Evolutionary conservation across 1,140 invertebrate species (phyloP), one percentile per base, ranked within the genome.

Genomic region (Nasonia vitripennis): DNA sequence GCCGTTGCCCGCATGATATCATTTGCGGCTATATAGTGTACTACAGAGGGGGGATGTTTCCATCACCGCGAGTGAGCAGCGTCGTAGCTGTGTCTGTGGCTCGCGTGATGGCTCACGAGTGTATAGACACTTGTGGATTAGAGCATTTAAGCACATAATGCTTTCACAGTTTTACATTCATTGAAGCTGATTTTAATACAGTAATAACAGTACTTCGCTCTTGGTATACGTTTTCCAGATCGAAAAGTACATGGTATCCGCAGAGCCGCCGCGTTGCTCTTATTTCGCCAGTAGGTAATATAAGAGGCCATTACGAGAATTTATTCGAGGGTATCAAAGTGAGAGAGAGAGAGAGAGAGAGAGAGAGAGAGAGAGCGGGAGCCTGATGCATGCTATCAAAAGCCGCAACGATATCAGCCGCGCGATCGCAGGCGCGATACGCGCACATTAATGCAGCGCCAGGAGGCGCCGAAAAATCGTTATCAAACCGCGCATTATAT

Each of bases 401-500:
- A 11, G 41, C 41, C 41, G 7, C 41, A 45, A 45, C 41, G 41
- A 45, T 45, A 45, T 45, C 17, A 17, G n/a, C 51, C 55, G 55
- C 17, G 20, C 14, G 55, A 62, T 20, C 17, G 17, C 55, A 7
- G 55, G 55, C 20, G 55, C 55, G 20, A 62, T 7, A 17, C 6
- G 55, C 55, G 20, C 17, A n/a, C 55, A 62, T 62, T 62, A 20
- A 62, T 62, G 55, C 20, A 20, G 55, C 14, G 20, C 51, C 55
- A 62, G 55, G 55, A 62, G 20, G 55, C 55, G 55, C 55, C 55
- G 20, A 62, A 62, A 81, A 81, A 81, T 85, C 79, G 71, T 85
- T 85, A 85, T 85, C 84, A 81, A 85, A 77, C 79, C 79, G 27
- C 51, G 27, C 37, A 77, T 81, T 81, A 83, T 9, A 14, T 34